phyloP scores from a whole-genome alignment of 2,888 invertebrate species.

The Hemicrepidius hirtus region DNA sequence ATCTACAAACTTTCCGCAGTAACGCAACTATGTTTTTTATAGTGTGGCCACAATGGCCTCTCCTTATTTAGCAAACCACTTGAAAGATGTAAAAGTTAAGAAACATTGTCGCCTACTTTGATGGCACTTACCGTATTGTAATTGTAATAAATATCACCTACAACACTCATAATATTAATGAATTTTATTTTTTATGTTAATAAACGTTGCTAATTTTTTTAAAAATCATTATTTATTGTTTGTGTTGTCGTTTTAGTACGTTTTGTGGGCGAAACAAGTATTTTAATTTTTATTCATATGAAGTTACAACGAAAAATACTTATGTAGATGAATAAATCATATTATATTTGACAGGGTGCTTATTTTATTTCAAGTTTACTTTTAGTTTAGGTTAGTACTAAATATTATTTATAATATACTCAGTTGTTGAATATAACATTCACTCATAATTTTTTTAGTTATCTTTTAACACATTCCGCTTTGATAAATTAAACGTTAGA shows the following conservation, averaged over 20 bases:
- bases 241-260: not conserved
- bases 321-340: conserved; percentile 18
- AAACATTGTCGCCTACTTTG: conserved; percentile 43
- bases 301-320: conserved; percentile 7
- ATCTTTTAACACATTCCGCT: too few species aligned
- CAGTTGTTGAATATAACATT: not conserved
- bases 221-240: conserved; percentile 4
- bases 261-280: conserved; percentile 15
- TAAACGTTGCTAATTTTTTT: not conserved
- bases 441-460: not conserved
- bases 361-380: conserved; percentile 8
- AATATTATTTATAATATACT: conserved; percentile 18
- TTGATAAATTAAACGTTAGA: too few species aligned
- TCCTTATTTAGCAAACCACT: conserved; percentile 39
- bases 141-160: conserved; percentile 33
- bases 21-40: conserved; percentile 39
- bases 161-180: conserved; percentile 18
- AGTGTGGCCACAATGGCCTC: conserved; percentile 23
- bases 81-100: conserved; percentile 29
- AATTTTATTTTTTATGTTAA: conserved; percentile 27
- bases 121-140: conserved; percentile 27
- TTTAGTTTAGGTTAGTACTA: conserved; percentile 11
- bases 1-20: conserved; percentile 37
- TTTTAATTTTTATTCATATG: not conserved
- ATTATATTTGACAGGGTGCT: not conserved